These are phyloP conservation scores for Tenthredo amoena DNA, from an alignment of 2,888 invertebrate species.

Conservation along the genomic window DNA sequence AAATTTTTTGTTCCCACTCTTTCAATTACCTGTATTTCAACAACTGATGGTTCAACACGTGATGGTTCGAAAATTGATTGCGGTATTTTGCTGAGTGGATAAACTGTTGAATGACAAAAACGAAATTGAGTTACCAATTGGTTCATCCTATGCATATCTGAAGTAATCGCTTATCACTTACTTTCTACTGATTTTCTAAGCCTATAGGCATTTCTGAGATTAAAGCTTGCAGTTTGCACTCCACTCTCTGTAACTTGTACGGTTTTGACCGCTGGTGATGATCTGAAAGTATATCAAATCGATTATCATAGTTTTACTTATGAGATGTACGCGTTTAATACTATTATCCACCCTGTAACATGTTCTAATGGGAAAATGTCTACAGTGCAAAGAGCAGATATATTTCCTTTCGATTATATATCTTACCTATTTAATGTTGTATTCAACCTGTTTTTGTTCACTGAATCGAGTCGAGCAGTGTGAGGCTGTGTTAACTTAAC, in stretches of 20 bases:
- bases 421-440: slow-evolving; percentile 61
- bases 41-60: slow-evolving; percentile 70
- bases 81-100: slow-evolving; percentile 69
- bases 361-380: not conserved
- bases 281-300: slow-evolving; percentile 34
- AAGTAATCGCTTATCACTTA: slow-evolving; percentile 52
- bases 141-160: not conserved
- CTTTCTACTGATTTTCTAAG: slow-evolving; percentile 54
- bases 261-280: slow-evolving; percentile 46
- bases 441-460: slow-evolving; percentile 61
- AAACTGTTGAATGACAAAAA: slow-evolving; percentile 58
- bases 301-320: not conserved
- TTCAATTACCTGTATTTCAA: slow-evolving; percentile 71
- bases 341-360: not conserved
- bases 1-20: slow-evolving; percentile 73
- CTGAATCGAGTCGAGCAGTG: slow-evolving; percentile 58
- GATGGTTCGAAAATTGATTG: slow-evolving; percentile 68
- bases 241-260: slow-evolving; percentile 41
- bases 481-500: slow-evolving; percentile 71
- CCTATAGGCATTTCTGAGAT: slow-evolving; percentile 21
- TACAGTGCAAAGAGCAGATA: slow-evolving; percentile 10
- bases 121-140: slow-evolving; percentile 25
- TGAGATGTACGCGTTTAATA: not conserved
- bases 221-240: slow-evolving; percentile 27
- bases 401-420: not conserved